A percentile compares a stretch with the other conserved stretches of the same genome.
Evolutionary conservation across 30 jellyfish, hydroid and myxozoan genomes (phyloP).

Genomic region (Cassiopea andromeda): DNA sequence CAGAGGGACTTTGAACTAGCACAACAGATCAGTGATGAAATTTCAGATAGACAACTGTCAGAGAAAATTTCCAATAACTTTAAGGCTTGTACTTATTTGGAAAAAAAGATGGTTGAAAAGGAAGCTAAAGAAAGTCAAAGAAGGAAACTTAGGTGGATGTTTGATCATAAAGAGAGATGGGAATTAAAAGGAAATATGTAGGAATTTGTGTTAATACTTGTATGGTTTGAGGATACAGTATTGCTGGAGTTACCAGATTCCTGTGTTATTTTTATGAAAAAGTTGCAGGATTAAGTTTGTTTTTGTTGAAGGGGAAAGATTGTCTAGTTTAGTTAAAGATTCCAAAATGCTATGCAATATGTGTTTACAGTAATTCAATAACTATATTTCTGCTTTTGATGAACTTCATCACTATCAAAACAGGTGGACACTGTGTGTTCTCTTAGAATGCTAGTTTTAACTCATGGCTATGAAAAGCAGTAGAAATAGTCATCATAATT

Average conservation of each 20-base stretch:
- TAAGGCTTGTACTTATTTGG: conserved; percentile 55
- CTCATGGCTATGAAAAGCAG: too few relatives aligned
- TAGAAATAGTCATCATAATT: too few relatives aligned
- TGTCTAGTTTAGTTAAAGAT: not conserved
- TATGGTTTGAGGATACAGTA: not conserved
- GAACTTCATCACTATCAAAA: too few relatives aligned
- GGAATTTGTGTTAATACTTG: not conserved
- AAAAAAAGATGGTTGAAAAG: conserved; percentile 20
- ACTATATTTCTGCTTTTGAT: too few relatives aligned
- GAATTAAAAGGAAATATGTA: conserved; percentile 93
- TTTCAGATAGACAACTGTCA: conserved; percentile 62
- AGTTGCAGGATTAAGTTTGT: not conserved
- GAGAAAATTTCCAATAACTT: conserved; percentile 41
- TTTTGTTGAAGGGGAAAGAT: not conserved
- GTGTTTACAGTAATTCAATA: not conserved
- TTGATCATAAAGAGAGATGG: conserved; percentile 89
- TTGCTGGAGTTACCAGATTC: not conserved
- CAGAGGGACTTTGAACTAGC: conserved; percentile 69
- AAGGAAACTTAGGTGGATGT: conserved; percentile 81
- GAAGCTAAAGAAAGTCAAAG: conserved; percentile 39
- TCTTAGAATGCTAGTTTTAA: too few relatives aligned
- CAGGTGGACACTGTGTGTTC: too few relatives aligned
- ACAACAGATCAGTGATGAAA: conserved; percentile 75
- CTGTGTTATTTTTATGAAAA: too few relatives aligned
- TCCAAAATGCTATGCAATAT: not conserved